phyloP scores from a whole-genome alignment of 2,888 invertebrate species.

The Drosophila antonietae region DNA sequence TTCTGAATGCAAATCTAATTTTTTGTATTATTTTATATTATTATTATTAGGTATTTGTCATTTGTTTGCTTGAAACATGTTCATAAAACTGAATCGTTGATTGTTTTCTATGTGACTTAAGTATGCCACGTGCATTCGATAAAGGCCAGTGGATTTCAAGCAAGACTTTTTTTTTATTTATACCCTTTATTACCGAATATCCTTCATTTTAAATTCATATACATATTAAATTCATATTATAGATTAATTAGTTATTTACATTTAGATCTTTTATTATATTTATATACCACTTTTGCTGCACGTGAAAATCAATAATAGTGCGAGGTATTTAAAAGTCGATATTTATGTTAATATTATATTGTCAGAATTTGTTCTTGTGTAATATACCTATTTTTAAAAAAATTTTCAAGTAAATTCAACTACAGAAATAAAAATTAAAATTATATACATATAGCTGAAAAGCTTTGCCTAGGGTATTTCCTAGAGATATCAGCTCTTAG shows the following conservation, averaged over 20 bases:
- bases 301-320: not conserved
- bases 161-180: not conserved
- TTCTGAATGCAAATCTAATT: not conserved
- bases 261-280: not conserved
- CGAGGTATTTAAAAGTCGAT: not conserved
- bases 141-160: slow-evolving; percentile 1
- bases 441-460: not conserved
- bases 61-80: not conserved
- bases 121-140: slow-evolving; percentile 21
- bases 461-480: not conserved
- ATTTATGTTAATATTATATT: not conserved
- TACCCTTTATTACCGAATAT: slow-evolving; percentile 1
- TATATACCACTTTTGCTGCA: not conserved
- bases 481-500: not conserved
- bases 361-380: not conserved
- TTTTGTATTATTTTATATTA: not conserved
- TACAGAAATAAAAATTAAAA: not conserved
- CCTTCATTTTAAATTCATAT: not conserved
- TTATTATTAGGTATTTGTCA: not conserved
- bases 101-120: slow-evolving; percentile 41
- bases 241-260: too few relatives aligned
- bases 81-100: slow-evolving; percentile 2
- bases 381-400: slow-evolving; percentile 1
- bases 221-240: not conserved
- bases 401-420: not conserved